These are phyloP conservation scores for Napeogenes sylphis DNA, from an alignment of 2,888 invertebrate genomes.

Conservation along the genomic window DNA sequence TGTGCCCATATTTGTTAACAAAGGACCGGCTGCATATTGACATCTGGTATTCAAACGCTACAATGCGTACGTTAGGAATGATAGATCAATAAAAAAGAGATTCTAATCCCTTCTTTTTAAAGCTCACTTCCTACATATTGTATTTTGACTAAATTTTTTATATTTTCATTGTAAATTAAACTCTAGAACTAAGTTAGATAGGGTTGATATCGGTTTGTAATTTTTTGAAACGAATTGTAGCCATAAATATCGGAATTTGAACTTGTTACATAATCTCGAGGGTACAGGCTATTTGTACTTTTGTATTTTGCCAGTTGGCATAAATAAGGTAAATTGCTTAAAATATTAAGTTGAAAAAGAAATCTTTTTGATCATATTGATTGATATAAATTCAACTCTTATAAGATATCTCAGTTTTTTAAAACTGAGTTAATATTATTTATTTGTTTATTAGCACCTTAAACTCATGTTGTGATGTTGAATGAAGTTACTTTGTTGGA, in stretches of 20 bases:
- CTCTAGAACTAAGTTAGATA: neutral
- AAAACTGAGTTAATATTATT: too few relatives aligned
- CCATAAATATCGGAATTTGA: slow-evolving; percentile 53
- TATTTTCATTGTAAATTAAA: neutral
- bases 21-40: slow-evolving; percentile 59
- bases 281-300: slow-evolving; percentile 58
- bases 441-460: too few relatives aligned
- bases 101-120: slow-evolving; percentile 2
- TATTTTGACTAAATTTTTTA: neutral
- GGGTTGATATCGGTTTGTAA: neutral
- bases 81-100: neutral
- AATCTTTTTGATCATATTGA: too few relatives aligned
- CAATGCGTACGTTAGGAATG: slow-evolving; percentile 22
- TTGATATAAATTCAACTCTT: too few relatives aligned
- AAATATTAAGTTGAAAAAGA: neutral
- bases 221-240: slow-evolving; percentile 35
- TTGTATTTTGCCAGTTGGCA: slow-evolving; percentile 55
- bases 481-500: too few relatives aligned
- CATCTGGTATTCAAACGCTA: slow-evolving; percentile 52
- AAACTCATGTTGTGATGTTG: too few relatives aligned
- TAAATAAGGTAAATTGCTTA: slow-evolving; percentile 50
- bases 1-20: slow-evolving; percentile 73
- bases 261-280: slow-evolving; percentile 58
- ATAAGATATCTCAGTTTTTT: too few relatives aligned
- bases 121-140: neutral